Base-by-base conservation (phyloP, 1,140 invertebrate species). In the Bicyclus anynana region DNA sequence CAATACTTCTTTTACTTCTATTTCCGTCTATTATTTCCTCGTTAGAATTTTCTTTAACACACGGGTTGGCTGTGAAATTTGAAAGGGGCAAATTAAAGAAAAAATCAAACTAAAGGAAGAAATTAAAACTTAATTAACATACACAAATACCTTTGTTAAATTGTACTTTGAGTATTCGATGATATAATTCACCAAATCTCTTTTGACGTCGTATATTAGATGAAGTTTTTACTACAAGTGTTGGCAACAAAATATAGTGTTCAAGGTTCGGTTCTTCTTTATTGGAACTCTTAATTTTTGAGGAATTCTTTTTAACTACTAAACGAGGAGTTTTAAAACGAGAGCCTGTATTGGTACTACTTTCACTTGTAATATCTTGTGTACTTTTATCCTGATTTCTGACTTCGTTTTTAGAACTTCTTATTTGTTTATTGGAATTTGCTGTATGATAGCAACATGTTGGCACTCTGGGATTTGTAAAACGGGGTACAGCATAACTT, bases 161-260 rank as follows among this genome's bases (percentile, higher is more conserved):
- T 37, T 82, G 74, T 17, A 68, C 65, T 29, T 84, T 84, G 23
- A 84, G 63, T 53, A 86, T 84, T 33, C 75, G 74, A 61, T 85
- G 83, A 67, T 88, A 88, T 5, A 88, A 49, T 65, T 86, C 82
- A 57, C 80, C 83, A 42, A 88, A 88, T 60, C 84, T 84, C 55
- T 80, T 86, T 56, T 88, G 83, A 6, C 85, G 67, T 27, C 78
- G 80, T 48, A 88, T 65, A 59, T 88, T 88, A n/a, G 85, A 86
- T 16, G 85, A 79, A 5, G 85, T 85, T n/a, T 81, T 76, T 2
- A 85, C 72, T 5, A 88, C 83, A 35, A 88, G 64, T n/a, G 85
- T 85, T 26, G 85, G 85, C 13, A 88, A 54, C 48, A 88, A 52
- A 64, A 88, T 84, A 57, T 73, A 88, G 59, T 84, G 79, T 42